These are phyloP conservation scores for Phalanger gymnotis DNA, from an alignment of 2,797 vertebrate species.

Conservation along the genomic window DNA sequence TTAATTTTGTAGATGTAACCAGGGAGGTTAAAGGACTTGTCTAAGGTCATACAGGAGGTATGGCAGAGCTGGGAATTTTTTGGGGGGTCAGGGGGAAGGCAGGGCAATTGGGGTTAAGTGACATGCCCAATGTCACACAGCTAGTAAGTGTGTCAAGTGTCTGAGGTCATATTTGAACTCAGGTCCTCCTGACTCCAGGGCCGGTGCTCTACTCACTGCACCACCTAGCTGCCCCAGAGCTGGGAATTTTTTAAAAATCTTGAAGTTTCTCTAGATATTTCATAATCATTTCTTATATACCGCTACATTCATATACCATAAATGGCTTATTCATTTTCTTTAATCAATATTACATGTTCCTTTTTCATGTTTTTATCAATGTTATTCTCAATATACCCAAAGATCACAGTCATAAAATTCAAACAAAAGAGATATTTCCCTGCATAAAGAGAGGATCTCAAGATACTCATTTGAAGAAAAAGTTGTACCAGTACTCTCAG, in stretches of 20 bases:
- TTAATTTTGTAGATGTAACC: background rate
- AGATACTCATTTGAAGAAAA: background rate
- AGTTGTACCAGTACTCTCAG: background rate
- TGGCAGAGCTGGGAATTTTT: constrained; percentile 6
- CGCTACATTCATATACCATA: background rate
- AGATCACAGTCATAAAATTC: background rate
- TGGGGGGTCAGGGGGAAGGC: no score
- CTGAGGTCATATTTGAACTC: no score
- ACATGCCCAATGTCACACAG: no score
- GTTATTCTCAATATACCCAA: background rate
- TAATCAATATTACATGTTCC: background rate
- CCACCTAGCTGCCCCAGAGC: no score
- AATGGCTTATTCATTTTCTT: background rate
- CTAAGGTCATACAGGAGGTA: constrained; percentile 1
- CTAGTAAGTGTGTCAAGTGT: no score
- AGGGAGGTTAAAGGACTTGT: background rate
- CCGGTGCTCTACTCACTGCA: no score
- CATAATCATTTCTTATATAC: background rate
- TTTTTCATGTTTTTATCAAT: background rate
- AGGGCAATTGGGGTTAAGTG: no score
- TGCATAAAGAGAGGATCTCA: background rate
- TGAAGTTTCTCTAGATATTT: constrained; percentile 8
- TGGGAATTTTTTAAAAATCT: constrained; percentile 15
- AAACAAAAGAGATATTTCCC: no score
- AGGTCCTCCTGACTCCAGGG: no score